Base-by-base conservation (phyloP, 92 coral and sea anemone genomes). In the Epizoanthus scotinus region DNA sequence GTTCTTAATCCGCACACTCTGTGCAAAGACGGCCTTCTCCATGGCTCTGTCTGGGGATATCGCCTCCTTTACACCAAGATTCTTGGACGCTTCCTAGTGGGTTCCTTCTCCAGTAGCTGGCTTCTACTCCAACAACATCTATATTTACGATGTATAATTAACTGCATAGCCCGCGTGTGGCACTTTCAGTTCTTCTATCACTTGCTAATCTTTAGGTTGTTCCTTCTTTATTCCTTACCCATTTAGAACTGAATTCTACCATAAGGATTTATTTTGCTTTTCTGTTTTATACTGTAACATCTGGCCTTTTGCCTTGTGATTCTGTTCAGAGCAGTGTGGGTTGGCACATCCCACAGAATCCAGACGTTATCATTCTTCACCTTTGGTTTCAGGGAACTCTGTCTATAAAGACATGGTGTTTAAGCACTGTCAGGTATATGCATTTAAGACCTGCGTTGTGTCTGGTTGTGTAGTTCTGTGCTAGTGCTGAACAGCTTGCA, bases 261-360 rank as follows among this genome's bases (percentile, higher is more conserved):
- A 64, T 5, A 5, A 64, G 10, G 34, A 64, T 64, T 64, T 22
- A 20, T 64, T 64, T 0, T 66, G 38, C 71, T 24, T 13, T 3
- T 24, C 15, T 8, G 40, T 66, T 22, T 21, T 12, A 66, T 1
- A 66, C 40, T 24, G 71, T 66, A 8, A 29, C 52, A 29, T 66
- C 71, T 3, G 71, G 71, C 71, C 71, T 24, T 47, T 66, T 66
- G 3, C 71, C 71, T 21, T 65, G 71, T 7, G 19, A 65, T 65
- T 65, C 71, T 65, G 50, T 47, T 10, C 40, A 28, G 49, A 26
- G 40, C 71, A 26, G 71, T 65, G 71, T 56, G 62, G 13, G 62
- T 56, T 1, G 62, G 62, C 5, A 36, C 42, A 36, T 36, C 42
- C 42, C 42, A 36, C 62, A 56, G 22, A 21, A 56, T 5, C 4